phyloP scores from a whole-genome alignment of 2,797 vertebrate genomes.

The Carduelis carduelis region DNA sequence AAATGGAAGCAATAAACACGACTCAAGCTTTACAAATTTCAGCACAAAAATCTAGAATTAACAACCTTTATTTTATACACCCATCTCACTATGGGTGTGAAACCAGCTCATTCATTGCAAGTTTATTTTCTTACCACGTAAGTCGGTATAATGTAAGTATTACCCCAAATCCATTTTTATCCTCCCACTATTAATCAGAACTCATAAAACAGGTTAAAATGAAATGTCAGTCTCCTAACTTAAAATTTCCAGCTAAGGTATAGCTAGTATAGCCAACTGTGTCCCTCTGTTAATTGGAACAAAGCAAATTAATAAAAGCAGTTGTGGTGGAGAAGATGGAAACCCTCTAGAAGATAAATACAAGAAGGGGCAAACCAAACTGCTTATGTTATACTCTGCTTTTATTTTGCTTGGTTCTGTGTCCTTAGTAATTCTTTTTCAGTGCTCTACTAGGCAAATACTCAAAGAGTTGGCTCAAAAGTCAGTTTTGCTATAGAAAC shows the following conservation, averaged over 20 bases:
- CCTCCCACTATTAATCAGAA: neutral
- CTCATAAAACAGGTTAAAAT: neutral
- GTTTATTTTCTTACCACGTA: neutral
- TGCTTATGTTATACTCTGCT: neutral
- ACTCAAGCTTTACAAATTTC: neutral
- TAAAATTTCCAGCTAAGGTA: neutral
- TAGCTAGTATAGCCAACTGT: neutral
- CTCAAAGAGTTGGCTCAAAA: neutral
- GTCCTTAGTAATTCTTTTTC: neutral
- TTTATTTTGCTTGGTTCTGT: neutral
- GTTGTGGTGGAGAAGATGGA: neutral
- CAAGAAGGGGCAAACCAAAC: neutral
- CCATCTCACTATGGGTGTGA: neutral
- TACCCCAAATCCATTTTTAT: neutral
- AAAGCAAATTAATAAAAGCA: neutral
- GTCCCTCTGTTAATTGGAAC: neutral
- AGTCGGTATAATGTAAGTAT: neutral
- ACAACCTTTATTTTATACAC: neutral
- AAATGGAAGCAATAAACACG: neutral
- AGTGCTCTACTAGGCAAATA: neutral
- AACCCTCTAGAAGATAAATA: neutral
- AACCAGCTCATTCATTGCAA: neutral
- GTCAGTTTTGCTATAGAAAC: neutral
- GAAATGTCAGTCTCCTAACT: neutral
- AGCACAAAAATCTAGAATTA: neutral